Evolutionary conservation across 2,888 invertebrate species (phyloP).

Genomic region (Lasioglossum marginatum): DNA sequence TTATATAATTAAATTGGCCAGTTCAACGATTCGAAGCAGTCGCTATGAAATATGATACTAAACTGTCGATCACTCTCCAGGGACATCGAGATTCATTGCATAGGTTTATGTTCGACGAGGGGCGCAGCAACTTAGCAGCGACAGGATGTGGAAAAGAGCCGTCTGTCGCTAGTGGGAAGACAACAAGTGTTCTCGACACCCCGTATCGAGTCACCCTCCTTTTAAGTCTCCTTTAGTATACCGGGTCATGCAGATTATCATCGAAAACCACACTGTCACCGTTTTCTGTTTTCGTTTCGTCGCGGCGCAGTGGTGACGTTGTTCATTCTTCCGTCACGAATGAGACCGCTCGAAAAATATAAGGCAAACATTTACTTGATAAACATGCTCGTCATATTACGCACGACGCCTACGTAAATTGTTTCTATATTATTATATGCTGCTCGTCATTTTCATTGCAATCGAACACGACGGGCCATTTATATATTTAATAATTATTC

Average conservation of each 20-base stretch:
- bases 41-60: slow-evolving; percentile 50
- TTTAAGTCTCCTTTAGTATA: slow-evolving; percentile 22
- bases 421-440: background rate
- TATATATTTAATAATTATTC: background rate
- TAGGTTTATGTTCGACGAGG: slow-evolving; percentile 38
- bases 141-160: slow-evolving; percentile 69
- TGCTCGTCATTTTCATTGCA: background rate
- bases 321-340: background rate
- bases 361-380: background rate
- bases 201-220: slow-evolving; percentile 42
- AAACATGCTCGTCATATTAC: background rate
- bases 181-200: slow-evolving; percentile 67
- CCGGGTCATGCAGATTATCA: slow-evolving; percentile 17
- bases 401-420: background rate
- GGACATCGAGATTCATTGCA: slow-evolving; percentile 40
- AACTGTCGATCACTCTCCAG: slow-evolving; percentile 35
- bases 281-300: background rate
- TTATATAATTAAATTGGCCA: background rate
- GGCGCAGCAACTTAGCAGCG: slow-evolving; percentile 17
- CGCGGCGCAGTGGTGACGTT: background rate
- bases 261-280: slow-evolving; percentile 17
- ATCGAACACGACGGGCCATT: background rate
- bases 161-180: slow-evolving; percentile 64
- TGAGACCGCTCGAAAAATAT: background rate
- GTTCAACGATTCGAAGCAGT: slow-evolving; percentile 14